Conservation (phyloP, 2,113 vertebrate genomes). For the Cheilinus undulatus region DNA sequence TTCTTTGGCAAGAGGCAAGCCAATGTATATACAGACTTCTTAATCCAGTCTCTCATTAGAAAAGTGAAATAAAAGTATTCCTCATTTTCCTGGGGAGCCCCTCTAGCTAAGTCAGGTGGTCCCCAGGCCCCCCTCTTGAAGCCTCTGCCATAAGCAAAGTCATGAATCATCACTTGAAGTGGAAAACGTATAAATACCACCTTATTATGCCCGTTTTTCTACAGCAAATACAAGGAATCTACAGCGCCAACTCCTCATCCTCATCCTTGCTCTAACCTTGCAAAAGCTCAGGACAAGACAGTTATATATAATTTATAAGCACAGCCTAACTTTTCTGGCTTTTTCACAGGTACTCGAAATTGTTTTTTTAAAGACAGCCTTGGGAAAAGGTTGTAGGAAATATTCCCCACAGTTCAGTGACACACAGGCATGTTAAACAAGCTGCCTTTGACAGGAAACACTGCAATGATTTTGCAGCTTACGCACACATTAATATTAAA, state of each 20-base stretch:
- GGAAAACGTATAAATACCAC: slow-evolving; percentile 51
- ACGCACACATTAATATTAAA: slow-evolving; percentile 11
- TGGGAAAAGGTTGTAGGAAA: slow-evolving; percentile 21
- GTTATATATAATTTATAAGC: slow-evolving; percentile 65
- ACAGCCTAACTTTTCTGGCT: slow-evolving; percentile 56
- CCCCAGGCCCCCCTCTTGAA: slow-evolving; percentile 35
- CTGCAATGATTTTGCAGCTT: slow-evolving; percentile 3
- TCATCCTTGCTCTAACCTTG: slow-evolving; percentile 61
- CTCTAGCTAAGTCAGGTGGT: slow-evolving; percentile 20
- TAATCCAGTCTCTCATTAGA: slow-evolving; percentile 7
- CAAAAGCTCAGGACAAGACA: slow-evolving; percentile 47
- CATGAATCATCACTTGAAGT: slow-evolving; percentile 47
- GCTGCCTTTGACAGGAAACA: slow-evolving; percentile 1
- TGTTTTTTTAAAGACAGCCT: slow-evolving; percentile 42
- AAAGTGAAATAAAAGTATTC: slow-evolving; percentile 3
- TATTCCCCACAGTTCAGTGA: slow-evolving; percentile 20
- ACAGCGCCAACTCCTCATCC: not conserved
- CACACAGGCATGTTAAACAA: slow-evolving; percentile 32
- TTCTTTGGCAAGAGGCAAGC: not conserved
- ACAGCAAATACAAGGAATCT: slow-evolving; percentile 41
- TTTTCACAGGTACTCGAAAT: slow-evolving; percentile 46
- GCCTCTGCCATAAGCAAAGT: slow-evolving; percentile 32
- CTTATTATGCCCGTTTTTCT: slow-evolving; percentile 44
- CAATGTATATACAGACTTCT: not conserved
- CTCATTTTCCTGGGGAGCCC: slow-evolving; percentile 27